phyloP scores from a whole-genome alignment of 2,797 vertebrate species.

The Mus spretus region DNA sequence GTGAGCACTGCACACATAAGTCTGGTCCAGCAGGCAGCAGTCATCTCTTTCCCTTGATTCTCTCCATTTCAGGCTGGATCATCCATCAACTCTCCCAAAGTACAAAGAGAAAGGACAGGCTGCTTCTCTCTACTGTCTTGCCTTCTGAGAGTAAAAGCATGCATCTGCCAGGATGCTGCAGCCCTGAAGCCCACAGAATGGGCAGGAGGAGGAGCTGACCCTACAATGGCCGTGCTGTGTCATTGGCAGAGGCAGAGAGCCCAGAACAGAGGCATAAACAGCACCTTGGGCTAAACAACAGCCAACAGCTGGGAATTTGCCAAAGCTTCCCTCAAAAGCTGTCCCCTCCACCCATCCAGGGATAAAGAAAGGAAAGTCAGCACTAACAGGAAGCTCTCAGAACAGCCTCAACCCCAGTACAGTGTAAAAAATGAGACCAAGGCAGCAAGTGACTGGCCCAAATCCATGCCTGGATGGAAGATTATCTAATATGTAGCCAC shows the following conservation, averaged over 20 bases:
- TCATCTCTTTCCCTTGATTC: not conserved
- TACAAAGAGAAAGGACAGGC: not conserved
- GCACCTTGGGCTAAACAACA: constrained; percentile 51
- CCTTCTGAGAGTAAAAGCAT: not conserved
- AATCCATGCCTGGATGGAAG: not conserved
- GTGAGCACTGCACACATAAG: not conserved
- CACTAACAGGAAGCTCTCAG: not conserved
- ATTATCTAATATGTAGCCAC: not conserved
- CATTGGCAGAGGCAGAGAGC: constrained; percentile 81
- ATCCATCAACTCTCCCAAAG: not conserved
- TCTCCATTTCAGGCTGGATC: not conserved
- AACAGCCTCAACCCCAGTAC: no score
- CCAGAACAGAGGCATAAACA: constrained; percentile 73
- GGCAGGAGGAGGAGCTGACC: constrained; percentile 68
- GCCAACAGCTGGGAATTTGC: constrained; percentile 54
- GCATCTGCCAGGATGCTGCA: not conserved
- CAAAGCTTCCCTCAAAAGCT: constrained; percentile 71
- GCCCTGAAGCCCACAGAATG: not conserved
- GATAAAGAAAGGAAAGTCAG: not conserved
- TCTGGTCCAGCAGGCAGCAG: not conserved
- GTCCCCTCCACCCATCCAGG: not conserved
- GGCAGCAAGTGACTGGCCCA: no score
- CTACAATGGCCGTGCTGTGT: constrained; percentile 60
- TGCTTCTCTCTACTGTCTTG: not conserved
- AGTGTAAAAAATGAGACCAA: not conserved